phyloP scores from a whole-genome alignment of 2,888 invertebrate genomes.

The Heteromyza rotundicornis region DNA sequence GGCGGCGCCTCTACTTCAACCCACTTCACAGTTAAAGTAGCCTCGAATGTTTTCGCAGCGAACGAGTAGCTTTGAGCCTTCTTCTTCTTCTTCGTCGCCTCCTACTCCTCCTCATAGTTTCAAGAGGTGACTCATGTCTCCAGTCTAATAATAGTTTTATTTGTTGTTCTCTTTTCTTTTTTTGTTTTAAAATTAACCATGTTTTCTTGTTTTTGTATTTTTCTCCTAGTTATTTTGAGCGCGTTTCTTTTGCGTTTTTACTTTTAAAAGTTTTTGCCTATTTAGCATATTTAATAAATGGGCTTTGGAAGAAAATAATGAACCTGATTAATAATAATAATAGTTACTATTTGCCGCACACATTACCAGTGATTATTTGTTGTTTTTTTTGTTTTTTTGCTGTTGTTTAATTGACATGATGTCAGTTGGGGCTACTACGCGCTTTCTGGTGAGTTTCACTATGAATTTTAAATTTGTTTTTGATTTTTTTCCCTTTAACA shows the following conservation, averaged over 20 bases:
- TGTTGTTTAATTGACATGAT: neutral
- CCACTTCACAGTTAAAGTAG: neutral
- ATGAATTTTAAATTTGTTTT: too few relatives aligned
- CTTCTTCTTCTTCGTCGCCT: too few relatives aligned
- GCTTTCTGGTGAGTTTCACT: too few relatives aligned
- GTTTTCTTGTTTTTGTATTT: neutral
- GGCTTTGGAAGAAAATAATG: too few relatives aligned
- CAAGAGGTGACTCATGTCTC: too few relatives aligned
- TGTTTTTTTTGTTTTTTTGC: too few relatives aligned
- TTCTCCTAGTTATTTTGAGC: neutral
- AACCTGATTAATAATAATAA: neutral
- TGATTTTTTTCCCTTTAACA: too few relatives aligned
- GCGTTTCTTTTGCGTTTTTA: neutral
- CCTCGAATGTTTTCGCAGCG: neutral
- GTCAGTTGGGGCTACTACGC: neutral
- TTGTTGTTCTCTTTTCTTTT: neutral
- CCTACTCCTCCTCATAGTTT: too few relatives aligned
- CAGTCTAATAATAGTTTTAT: too few relatives aligned
- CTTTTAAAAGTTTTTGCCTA: neutral
- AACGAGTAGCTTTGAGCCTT: neutral
- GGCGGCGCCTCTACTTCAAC: neutral
- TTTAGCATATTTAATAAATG: too few relatives aligned
- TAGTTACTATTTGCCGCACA: neutral
- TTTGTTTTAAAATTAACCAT: neutral
- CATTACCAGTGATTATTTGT: too few relatives aligned